A percentile compares a stretch with the other conserved stretches of the same genome.
These are phyloP conservation scores for Alentia gelatinosa DNA, from an alignment of 2,888 invertebrate genomes.

Conservation along the genomic window DNA sequence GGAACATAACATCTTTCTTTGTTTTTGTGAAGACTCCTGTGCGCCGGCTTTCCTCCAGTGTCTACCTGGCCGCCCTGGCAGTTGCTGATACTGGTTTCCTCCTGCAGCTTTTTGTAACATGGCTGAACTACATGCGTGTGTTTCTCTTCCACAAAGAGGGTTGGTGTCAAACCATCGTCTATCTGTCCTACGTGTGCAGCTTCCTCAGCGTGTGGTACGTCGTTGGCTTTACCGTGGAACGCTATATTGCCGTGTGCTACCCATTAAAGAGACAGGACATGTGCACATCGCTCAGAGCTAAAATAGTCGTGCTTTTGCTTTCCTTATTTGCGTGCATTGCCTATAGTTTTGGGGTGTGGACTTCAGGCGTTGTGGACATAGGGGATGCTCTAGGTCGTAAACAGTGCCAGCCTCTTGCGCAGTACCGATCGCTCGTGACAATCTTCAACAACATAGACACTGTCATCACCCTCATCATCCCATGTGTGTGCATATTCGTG, in stretches of 20 bases:
- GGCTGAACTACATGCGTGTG: conserved; percentile 54
- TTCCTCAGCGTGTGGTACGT: conserved; percentile 64
- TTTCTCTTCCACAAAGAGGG: conserved; percentile 52
- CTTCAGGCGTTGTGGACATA: conserved; percentile 53
- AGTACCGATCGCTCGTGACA: background rate
- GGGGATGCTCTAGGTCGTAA: background rate
- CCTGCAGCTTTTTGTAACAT: conserved; percentile 51
- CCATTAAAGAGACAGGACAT: conserved; percentile 60
- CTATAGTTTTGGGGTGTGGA: conserved; percentile 71
- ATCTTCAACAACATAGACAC: conserved; percentile 84
- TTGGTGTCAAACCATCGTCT: conserved; percentile 58
- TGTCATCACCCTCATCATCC: conserved; percentile 87
- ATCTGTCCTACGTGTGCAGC: conserved; percentile 59
- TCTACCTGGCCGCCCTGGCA: conserved; percentile 63
- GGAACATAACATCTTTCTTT: conserved; percentile 87
- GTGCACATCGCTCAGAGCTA: conserved; percentile 75
- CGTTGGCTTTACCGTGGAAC: conserved; percentile 61
- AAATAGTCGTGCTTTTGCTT: conserved; percentile 71
- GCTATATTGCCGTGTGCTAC: conserved; percentile 61
- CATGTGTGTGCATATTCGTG: conserved; percentile 86
- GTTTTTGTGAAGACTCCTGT: conserved; percentile 89
- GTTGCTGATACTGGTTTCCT: conserved; percentile 61
- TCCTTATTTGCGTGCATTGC: conserved; percentile 69
- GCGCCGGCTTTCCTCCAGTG: conserved; percentile 86
- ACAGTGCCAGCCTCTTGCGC: background rate